phyloP scores from a whole-genome alignment of 2,797 vertebrate genomes.

The Falco concolor region DNA sequence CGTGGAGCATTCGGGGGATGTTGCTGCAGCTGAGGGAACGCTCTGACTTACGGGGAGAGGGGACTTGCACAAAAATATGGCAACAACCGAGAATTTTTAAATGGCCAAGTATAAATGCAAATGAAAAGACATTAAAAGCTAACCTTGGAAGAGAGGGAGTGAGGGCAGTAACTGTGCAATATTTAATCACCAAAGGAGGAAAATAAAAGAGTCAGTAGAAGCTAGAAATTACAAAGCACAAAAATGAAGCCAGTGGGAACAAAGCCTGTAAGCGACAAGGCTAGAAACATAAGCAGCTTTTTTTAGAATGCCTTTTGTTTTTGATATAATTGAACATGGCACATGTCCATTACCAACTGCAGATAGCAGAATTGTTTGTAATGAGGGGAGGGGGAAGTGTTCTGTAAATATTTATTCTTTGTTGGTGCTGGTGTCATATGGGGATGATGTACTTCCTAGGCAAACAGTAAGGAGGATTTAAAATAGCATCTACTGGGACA shows the following conservation, averaged over 20 bases:
- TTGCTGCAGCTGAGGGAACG: background rate
- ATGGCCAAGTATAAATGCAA: background rate
- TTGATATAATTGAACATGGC: slow-evolving; percentile 30
- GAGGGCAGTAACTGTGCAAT: background rate
- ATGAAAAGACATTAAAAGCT: background rate
- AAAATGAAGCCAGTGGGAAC: background rate
- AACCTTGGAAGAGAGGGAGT: background rate
- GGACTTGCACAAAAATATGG: background rate
- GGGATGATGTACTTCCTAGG: slow-evolving; percentile 16
- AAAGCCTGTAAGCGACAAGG: background rate
- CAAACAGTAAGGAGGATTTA: background rate
- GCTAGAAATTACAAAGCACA: background rate
- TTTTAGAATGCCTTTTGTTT: slow-evolving; percentile 45
- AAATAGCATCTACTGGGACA: background rate
- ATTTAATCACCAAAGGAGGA: background rate
- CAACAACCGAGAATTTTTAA: background rate
- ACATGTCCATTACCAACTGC: slow-evolving; percentile 39
- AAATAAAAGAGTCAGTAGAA: background rate
- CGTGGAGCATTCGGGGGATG: accelerated
- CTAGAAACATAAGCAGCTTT: slow-evolving; percentile 8
- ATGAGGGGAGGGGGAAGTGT: slow-evolving; percentile 48
- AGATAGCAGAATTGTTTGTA: slow-evolving; percentile 43
- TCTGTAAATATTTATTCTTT: slow-evolving; percentile 51
- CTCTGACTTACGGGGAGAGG: background rate
- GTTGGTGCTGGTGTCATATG: slow-evolving; percentile 27